Base-by-base conservation (phyloP, 2,113 vertebrate species). In the Cryptotis parvus region DNA sequence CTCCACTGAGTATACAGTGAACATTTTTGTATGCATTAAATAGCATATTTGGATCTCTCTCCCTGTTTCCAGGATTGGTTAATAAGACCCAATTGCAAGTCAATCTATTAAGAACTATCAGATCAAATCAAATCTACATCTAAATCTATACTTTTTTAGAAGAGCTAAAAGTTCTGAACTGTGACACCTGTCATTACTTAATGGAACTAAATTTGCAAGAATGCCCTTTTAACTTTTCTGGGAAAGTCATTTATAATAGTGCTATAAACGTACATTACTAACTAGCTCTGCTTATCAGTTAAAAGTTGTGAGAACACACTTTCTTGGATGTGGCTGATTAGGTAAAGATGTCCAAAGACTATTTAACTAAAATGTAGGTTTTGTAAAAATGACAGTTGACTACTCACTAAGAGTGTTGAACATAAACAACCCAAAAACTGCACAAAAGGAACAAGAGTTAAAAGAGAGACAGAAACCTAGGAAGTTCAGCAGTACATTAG, bases 381-480 rank as follows among this genome's bases (percentile, higher is more conserved):
- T 70, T 70, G 70, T 35, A 75, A n/a, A 83, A 83, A 49, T 89
- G 43, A 49, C 15, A 65, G 37, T 29, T 69, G 49, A 43, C 55
- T 52, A 45, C 6, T 61, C 2, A 20, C 45, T 55, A 1, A 61
- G 66, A 29, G 8, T 79, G 20, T 1, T 79, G 29, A 3, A 55
- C 31, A 55, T 27, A 76, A 70, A 72, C 49, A n/a, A 73, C 20
- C 22, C 18, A 70, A 43, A 15, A 55, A 61, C 69, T 63, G 75
- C 22, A 3, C 55, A 4, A 43, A 63, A 85, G 37, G 12, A 85
- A 29, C 52, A 84, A 70, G 24, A 65, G 8, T 85, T 49, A 33
- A 75, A 61, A 95, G 68, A 84, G 68, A 84, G 52, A 89, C 14
- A 74, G 24, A 94, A 73, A 52, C 68, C 49, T 61, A 58, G 18